Percentiles rank a stretch among this genome's conserved stretches.
Conservation (phyloP, 2,113 vertebrate species). For the Okapia johnstoni region DNA sequence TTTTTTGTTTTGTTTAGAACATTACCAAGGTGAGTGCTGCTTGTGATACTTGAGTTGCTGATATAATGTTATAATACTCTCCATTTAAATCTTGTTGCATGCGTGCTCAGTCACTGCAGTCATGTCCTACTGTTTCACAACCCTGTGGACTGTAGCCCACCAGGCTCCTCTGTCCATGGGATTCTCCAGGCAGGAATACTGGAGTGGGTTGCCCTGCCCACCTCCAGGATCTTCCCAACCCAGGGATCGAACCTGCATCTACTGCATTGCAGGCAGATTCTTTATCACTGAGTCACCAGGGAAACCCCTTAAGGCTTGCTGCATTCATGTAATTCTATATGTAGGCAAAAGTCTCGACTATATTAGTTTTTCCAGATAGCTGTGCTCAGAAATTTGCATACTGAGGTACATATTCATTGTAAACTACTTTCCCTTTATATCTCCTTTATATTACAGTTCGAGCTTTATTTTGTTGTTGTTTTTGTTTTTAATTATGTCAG, state of each 20-base stretch:
- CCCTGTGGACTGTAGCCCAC: neutral
- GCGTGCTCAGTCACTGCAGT: neutral
- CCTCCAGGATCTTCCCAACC: neutral
- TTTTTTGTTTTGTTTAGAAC: neutral
- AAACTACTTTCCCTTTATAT: neutral
- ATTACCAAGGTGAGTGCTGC: neutral
- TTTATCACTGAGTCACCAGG: too few species aligned
- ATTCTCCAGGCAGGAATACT: neutral
- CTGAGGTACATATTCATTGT: neutral
- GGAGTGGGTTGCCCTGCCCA: neutral
- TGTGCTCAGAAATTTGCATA: neutral
- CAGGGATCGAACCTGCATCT: rapidly evolving
- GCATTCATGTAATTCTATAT: neutral
- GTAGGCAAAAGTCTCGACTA: neutral
- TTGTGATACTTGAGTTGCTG: neutral
- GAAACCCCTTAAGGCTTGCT: neutral
- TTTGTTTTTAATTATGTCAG: neutral
- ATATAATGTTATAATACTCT: neutral
- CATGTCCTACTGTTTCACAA: neutral
- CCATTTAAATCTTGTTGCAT: neutral
- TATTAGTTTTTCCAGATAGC: neutral
- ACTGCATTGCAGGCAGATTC: neutral
- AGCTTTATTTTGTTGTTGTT: neutral
- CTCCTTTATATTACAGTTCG: neutral
- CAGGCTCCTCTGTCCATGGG: neutral